Conservation (phyloP, 92 coral and sea anemone genomes). For the Desmophyllum pertusum region DNA sequence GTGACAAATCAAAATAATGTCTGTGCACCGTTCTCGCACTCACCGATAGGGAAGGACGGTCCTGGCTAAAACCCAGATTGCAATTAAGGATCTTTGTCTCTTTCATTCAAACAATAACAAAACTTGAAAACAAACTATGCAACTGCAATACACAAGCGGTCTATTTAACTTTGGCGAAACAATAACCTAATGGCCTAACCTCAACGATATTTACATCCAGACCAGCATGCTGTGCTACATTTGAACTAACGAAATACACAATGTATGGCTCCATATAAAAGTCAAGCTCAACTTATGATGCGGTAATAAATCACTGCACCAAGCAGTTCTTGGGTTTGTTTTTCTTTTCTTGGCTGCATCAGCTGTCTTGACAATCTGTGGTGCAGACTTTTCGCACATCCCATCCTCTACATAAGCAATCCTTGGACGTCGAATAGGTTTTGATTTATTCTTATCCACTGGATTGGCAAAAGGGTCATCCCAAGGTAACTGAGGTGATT, state of each 20-base stretch:
- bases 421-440: conserved; percentile 72
- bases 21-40: too few relatives aligned
- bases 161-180: neutral
- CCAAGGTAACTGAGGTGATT: conserved; percentile 87
- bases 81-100: neutral
- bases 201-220: neutral
- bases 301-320: conserved; percentile 62
- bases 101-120: neutral
- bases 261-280: neutral
- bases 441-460: conserved; percentile 79
- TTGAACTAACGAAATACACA: neutral
- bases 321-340: conserved; percentile 73
- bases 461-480: conserved; percentile 99
- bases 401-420: conserved; percentile 61
- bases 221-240: too few relatives aligned
- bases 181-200: neutral
- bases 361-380: conserved; percentile 36
- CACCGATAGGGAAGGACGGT: neutral
- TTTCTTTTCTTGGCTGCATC: conserved; percentile 44
- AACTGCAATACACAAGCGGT: neutral
- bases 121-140: neutral
- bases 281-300: neutral
- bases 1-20: too few relatives aligned
- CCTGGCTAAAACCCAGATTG: neutral
- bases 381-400: conserved; percentile 18